Evolutionary conservation across 1,140 invertebrate species (phyloP).

Genomic region (Meloidogyne floridensis): DNA sequence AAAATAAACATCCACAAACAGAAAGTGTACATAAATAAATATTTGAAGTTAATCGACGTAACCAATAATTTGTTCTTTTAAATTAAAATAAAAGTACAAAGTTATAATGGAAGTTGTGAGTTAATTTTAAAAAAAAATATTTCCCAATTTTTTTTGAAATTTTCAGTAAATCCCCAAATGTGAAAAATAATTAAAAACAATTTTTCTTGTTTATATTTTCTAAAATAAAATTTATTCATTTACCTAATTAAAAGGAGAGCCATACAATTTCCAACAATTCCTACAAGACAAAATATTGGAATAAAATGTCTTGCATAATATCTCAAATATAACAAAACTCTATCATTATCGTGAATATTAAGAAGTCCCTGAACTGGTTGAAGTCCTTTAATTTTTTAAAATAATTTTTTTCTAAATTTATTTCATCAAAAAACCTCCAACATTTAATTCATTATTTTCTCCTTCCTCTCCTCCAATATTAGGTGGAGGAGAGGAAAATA

Average conservation of each 20-base stretch:
- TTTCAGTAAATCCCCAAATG: too few relatives aligned
- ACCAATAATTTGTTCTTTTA: slow-evolving; percentile 63
- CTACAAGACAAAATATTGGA: slow-evolving; percentile 57
- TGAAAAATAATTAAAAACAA: too few relatives aligned
- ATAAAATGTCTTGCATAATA: slow-evolving; percentile 59
- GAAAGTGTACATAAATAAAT: slow-evolving; percentile 63
- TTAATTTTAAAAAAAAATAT: too few relatives aligned
- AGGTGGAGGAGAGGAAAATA: neutral
- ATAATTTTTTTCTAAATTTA: neutral
- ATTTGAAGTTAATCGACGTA: slow-evolving; percentile 62
- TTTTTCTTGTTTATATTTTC: neutral
- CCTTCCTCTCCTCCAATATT: neutral
- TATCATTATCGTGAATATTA: slow-evolving; percentile 28
- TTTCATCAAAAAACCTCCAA: neutral
- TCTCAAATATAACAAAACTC: slow-evolving; percentile 48
- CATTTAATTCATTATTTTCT: neutral
- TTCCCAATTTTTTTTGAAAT: too few relatives aligned
- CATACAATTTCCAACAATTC: slow-evolving; percentile 58
- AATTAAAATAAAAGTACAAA: neutral
- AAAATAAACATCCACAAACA: slow-evolving; percentile 60
- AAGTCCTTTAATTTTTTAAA: neutral
- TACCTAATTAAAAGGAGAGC: slow-evolving; percentile 55
- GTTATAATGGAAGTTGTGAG: too few relatives aligned
- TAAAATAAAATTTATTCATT: neutral
- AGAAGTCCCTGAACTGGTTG: slow-evolving; percentile 26